A percentile compares a stretch with the other conserved stretches of the same genome.
These are phyloP conservation scores for Penelope pileata DNA, from an alignment of 2,113 vertebrate genomes.

Conservation along the genomic window DNA sequence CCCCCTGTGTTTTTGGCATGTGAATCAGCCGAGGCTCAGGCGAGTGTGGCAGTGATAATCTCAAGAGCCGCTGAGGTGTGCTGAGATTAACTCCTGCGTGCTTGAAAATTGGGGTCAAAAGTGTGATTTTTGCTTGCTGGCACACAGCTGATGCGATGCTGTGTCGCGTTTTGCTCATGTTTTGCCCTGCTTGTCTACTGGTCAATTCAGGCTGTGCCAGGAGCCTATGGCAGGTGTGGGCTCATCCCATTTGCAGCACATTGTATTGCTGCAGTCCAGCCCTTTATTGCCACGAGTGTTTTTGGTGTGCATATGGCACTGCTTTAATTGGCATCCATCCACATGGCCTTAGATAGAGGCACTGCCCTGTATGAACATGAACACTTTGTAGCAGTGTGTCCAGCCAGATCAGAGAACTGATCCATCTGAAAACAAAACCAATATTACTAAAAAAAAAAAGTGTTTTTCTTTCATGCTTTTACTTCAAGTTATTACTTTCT, in stretches of 20 bases:
- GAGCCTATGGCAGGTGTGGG: fast-evolving
- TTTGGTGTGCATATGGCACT: not conserved
- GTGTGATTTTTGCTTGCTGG: fast-evolving
- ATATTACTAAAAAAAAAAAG: not conserved
- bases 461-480: not conserved
- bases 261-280: fast-evolving
- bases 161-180: fast-evolving
- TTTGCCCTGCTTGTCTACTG: not conserved
- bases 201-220: not conserved
- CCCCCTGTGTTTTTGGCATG: not conserved
- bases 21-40: not conserved
- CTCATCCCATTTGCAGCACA: not conserved
- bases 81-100: not conserved
- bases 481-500: not conserved
- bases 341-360: not conserved
- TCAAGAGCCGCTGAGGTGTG: not conserved
- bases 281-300: fast-evolving
- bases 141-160: fast-evolving
- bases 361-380: not conserved
- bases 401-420: not conserved
- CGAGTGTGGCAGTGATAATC: fast-evolving
- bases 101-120: not conserved
- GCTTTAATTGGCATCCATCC: not conserved
- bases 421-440: not conserved
- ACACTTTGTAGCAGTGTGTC: not conserved